Conservation (phyloP, 2,888 invertebrate species). For the Drosophila mimica region DNA sequence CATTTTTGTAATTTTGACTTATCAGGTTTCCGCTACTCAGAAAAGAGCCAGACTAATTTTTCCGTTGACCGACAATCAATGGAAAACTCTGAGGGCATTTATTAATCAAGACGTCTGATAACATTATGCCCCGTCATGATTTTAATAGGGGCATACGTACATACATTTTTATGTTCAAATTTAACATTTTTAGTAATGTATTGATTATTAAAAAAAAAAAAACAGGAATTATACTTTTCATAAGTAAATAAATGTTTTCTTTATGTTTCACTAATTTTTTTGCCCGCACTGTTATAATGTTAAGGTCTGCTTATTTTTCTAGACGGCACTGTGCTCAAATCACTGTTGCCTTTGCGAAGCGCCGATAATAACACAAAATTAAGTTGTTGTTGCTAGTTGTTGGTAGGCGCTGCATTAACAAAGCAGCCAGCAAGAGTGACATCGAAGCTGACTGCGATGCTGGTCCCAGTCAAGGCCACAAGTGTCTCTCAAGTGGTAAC, state of each 20-base stretch:
- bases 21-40: slow-evolving; percentile 34
- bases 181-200: not conserved
- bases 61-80: slow-evolving; percentile 33
- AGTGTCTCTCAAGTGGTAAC: slow-evolving; percentile 14
- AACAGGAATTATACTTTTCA: not conserved
- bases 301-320: slow-evolving; percentile 2
- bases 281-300: not conserved
- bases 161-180: not conserved
- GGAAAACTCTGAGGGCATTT: slow-evolving; percentile 53
- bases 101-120: slow-evolving; percentile 13
- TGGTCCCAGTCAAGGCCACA: slow-evolving; percentile 16
- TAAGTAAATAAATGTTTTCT: not conserved
- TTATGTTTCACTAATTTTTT: not conserved
- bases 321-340: slow-evolving; percentile 32
- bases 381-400: slow-evolving; percentile 52
- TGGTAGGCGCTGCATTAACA: slow-evolving; percentile 15
- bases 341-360: slow-evolving; percentile 31
- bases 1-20: slow-evolving; percentile 14
- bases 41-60: slow-evolving; percentile 29
- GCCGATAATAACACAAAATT: slow-evolving; percentile 64
- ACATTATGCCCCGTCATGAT: slow-evolving; percentile 23
- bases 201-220: not conserved
- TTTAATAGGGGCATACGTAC: not conserved
- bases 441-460: slow-evolving; percentile 14
- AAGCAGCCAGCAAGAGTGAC: slow-evolving; percentile 1